Evolutionary conservation across 2,888 invertebrate species (phyloP).

Genomic region (Aleiodes testaceus): DNA sequence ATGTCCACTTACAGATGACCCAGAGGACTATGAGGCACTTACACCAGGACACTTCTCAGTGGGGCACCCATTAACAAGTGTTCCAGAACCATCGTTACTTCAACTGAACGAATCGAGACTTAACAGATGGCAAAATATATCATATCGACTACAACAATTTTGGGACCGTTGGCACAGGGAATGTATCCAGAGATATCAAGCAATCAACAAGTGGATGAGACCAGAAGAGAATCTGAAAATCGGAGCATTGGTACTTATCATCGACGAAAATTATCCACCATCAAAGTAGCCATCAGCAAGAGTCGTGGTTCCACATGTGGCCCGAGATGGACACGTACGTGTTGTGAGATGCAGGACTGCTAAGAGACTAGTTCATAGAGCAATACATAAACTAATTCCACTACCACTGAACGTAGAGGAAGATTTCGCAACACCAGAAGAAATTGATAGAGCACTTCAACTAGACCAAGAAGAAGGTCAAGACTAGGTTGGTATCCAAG

Average conservation of each 20-base stretch:
- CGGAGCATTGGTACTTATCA: neutral
- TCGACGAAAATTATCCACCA: constrained; percentile 17
- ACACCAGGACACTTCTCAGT: constrained; percentile 7
- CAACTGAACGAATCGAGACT: neutral
- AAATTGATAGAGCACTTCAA: too few species aligned
- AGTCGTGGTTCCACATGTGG: neutral
- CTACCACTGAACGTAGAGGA: too few species aligned
- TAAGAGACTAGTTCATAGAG: too few species aligned
- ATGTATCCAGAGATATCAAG: neutral
- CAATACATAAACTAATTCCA: too few species aligned
- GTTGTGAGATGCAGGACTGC: too few species aligned
- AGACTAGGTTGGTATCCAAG: too few species aligned
- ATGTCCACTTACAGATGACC: neutral
- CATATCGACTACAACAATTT: neutral
- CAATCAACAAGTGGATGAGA: neutral
- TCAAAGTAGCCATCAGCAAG: constrained; percentile 16
- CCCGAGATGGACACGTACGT: too few species aligned
- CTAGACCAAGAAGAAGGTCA: too few species aligned
- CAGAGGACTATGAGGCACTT: neutral
- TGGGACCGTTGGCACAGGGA: neutral
- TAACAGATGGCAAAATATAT: neutral
- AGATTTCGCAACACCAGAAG: too few species aligned
- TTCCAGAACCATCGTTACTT: neutral
- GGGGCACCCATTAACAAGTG: neutral
- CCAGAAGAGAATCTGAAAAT: neutral